These are phyloP conservation scores for Drosophila virilis DNA, from an alignment of 1,140 invertebrate species.

Conservation along the genomic window DNA sequence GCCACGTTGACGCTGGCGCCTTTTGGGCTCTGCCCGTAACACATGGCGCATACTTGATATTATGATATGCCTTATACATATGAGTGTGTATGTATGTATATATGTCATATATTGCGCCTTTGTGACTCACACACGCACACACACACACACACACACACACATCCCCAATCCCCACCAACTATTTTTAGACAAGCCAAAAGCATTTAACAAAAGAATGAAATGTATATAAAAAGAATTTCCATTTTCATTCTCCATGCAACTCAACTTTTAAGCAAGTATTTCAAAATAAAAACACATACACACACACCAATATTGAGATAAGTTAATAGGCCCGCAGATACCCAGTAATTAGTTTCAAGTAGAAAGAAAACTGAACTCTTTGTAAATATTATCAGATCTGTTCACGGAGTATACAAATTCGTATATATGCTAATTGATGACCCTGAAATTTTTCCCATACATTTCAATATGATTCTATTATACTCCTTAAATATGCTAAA, in stretches of 20 bases:
- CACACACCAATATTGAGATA: too few relatives aligned
- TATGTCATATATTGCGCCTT: constrained; percentile 60
- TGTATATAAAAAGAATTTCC: constrained; percentile 37
- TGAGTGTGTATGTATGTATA: constrained; percentile 18
- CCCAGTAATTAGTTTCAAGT: not conserved
- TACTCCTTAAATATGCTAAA: too few relatives aligned
- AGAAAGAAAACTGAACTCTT: too few relatives aligned
- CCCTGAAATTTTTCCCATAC: too few relatives aligned
- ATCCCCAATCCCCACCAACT: constrained; percentile 20
- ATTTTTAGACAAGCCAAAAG: constrained; percentile 53
- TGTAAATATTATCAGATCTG: too few relatives aligned
- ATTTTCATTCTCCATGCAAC: constrained; percentile 50
- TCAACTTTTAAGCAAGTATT: constrained; percentile 31
- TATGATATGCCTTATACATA: constrained; percentile 24
- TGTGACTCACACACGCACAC: constrained; percentile 22
- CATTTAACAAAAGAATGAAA: constrained; percentile 45
- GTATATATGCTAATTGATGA: too few relatives aligned
- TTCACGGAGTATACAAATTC: too few relatives aligned
- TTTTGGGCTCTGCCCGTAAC: constrained; percentile 49
- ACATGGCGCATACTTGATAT: constrained; percentile 73
- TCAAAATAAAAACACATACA: not conserved
- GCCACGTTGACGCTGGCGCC: constrained; percentile 59
- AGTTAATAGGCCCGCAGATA: not conserved
- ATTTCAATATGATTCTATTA: too few relatives aligned
- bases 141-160: not conserved